phyloP scores from a whole-genome alignment of 1,140 invertebrate species.

The Drosophila ficusphila region DNA sequence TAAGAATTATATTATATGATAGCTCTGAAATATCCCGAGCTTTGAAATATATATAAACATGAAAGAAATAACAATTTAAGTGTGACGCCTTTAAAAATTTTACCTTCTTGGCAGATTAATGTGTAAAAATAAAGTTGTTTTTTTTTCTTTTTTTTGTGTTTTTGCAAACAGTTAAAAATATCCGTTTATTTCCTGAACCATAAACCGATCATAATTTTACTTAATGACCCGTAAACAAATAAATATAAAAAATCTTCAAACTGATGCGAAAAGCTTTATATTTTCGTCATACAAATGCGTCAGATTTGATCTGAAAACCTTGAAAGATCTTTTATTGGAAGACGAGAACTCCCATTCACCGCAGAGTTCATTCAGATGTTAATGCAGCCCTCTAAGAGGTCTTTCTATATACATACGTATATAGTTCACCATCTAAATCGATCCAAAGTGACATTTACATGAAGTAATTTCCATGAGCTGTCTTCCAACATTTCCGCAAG shows the following conservation, averaged over 20 bases:
- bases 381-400: slow-evolving; percentile 9
- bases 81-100: neutral
- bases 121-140: too few species aligned
- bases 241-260: neutral
- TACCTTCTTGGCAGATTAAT: neutral
- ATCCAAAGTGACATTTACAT: slow-evolving; percentile 35
- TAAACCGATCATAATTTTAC: neutral
- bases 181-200: too few species aligned
- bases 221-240: neutral
- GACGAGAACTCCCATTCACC: slow-evolving; percentile 17
- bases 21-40: too few species aligned
- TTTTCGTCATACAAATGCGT: neutral
- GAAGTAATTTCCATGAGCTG: slow-evolving; percentile 30
- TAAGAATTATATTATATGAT: too few species aligned
- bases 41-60: too few species aligned
- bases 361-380: slow-evolving; percentile 39
- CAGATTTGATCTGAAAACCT: slow-evolving; percentile 11
- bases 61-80: too few species aligned
- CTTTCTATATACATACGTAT: too few species aligned
- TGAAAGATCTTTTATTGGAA: neutral
- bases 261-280: neutral
- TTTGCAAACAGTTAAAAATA: too few species aligned
- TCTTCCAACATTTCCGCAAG: slow-evolving; percentile 28
- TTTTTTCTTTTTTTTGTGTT: too few species aligned
- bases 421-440: neutral